Percentiles rank a stretch among this genome's conserved stretches.
Evolutionary conservation across 2,797 vertebrate species (phyloP).

Genomic region (Cirrhinus mrigala): DNA sequence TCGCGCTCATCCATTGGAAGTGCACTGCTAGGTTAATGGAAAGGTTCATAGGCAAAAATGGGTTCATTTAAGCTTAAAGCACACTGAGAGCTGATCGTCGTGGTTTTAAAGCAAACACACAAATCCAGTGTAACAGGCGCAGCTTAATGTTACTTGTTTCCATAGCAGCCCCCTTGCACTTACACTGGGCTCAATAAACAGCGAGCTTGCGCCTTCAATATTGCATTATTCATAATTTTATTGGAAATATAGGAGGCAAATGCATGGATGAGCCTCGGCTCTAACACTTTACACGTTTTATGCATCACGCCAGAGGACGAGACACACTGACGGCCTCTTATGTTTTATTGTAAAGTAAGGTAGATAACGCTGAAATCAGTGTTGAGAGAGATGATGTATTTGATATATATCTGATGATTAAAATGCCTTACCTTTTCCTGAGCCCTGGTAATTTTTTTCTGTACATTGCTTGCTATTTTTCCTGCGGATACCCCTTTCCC

Average conservation of each 20-base stretch:
- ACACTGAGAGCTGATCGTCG: background rate
- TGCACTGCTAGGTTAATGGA: background rate
- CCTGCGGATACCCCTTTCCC: slow-evolving; percentile 96
- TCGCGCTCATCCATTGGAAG: background rate
- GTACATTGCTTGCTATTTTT: slow-evolving; percentile 95
- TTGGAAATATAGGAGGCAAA: background rate
- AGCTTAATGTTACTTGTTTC: background rate
- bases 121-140: background rate
- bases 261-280: background rate
- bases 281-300: background rate
- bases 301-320: background rate
- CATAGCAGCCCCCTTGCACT: background rate
- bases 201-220: background rate
- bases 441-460: slow-evolving; percentile 96
- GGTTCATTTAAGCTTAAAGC: background rate
- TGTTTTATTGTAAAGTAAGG: background rate
- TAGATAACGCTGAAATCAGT: no score
- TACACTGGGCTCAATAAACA: background rate
- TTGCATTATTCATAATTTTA: background rate
- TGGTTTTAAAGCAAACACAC: background rate
- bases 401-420: background rate
- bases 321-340: background rate
- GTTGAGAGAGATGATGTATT: background rate
- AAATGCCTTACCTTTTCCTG: slow-evolving; percentile 91
- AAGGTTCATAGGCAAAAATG: background rate